phyloP scores from a whole-genome alignment of 2,888 invertebrate species.

The Polymixis flavicincta region DNA sequence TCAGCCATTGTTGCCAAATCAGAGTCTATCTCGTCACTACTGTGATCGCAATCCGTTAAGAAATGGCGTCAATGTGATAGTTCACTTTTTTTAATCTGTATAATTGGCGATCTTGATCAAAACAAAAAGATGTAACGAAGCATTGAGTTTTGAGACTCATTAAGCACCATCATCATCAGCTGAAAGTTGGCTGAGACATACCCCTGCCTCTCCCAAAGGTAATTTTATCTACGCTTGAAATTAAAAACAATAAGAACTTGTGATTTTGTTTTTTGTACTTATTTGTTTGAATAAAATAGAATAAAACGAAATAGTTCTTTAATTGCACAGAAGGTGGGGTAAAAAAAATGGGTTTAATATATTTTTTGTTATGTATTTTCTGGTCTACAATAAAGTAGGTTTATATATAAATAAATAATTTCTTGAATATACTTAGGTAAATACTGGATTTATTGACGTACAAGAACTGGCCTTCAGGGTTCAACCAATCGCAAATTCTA shows the following conservation, averaged over 20 bases:
- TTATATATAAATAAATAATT: too few species aligned
- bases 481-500: slow-evolving; percentile 1
- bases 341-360: too few species aligned
- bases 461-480: not conserved
- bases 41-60: slow-evolving; percentile 52
- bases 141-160: not conserved
- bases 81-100: not conserved
- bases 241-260: not conserved
- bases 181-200: too few species aligned
- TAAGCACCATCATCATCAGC: too few species aligned
- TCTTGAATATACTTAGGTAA: too few species aligned
- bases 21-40: slow-evolving; percentile 44
- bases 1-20: slow-evolving; percentile 52
- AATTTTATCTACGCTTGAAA: not conserved
- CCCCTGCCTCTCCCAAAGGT: not conserved
- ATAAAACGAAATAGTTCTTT: too few species aligned
- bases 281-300: too few species aligned
- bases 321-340: too few species aligned
- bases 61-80: slow-evolving; percentile 35
- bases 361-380: too few species aligned
- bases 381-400: too few species aligned
- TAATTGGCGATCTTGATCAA: not conserved
- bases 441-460: not conserved
- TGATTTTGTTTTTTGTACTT: too few species aligned
- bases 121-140: not conserved